Evolutionary conservation across 2,888 invertebrate species (phyloP), one percentile per base, ranked within the genome.

Genomic region (Acanthosoma haemorrhoidale): DNA sequence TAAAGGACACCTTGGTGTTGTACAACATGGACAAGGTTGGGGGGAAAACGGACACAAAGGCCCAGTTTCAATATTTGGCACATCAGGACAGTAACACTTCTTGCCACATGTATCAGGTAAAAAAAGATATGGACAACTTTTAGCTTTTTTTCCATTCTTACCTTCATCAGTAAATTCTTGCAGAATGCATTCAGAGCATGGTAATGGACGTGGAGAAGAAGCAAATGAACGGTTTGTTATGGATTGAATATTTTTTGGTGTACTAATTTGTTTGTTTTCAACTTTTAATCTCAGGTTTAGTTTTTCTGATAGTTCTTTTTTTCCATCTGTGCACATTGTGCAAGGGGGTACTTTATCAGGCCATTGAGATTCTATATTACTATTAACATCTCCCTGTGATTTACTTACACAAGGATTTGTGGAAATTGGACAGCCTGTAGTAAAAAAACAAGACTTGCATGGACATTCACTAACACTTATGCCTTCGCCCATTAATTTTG

Each of bases 41-140:
- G 71, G 71, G 8, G 51, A 31, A 38, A 71, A 73, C 8, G 71
- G 71, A 39, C 73, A 73, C 18, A 16, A 21, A 9, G 73, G 71
- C 16, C 69, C 72, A 36, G 66, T 11, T n/a, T 69, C 61, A 11
- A 71, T 59, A n/a, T 31, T 32, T 16, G 71, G 69, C 18, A 73
- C 64, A 18, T 71, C 60, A 16, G 69, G 31, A 38, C 70, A 70
- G 3, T 34, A 15, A 34, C 67, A 67, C 25, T 29, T 11, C n/a
- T 36, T 1, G 1, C 57, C 36, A 36, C 67, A 67, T 8, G 16
- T 34, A 21, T 67, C 51, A 4, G 51, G 43, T 18, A 67, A 29
- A 15, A 11, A 2, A 31, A 67, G 59, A 29, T 34, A 68, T 32
- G 70, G 70, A 25, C 70, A 70, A 16, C 29, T 21, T 32, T 67